These are phyloP conservation scores for Peromyscus eremicus DNA, from an alignment of 2,797 vertebrate species.

Conservation along the genomic window DNA sequence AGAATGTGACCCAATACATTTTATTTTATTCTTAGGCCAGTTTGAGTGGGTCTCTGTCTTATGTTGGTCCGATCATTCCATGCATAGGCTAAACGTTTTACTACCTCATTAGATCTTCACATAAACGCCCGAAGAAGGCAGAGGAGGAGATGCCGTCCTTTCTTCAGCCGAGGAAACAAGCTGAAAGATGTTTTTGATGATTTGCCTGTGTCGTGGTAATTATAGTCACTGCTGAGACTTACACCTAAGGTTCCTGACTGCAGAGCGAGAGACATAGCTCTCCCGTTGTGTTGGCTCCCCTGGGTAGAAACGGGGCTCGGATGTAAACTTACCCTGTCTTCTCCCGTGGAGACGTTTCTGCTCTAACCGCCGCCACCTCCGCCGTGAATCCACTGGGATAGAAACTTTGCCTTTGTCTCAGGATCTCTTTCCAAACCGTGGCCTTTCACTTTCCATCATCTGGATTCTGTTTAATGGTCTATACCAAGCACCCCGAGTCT, in stretches of 20 bases:
- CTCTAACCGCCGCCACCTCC: not conserved
- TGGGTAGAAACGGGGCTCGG: constrained; percentile 59
- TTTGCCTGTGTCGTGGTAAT: not conserved
- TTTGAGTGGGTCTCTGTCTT: constrained; percentile 10
- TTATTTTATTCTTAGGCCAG: constrained; percentile 25
- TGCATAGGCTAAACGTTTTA: not conserved
- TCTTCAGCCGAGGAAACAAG: constrained; percentile 26
- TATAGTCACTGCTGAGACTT: constrained; percentile 27
- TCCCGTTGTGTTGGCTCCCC: not conserved
- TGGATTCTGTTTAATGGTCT: constrained; percentile 28
- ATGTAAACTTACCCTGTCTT: constrained; percentile 54
- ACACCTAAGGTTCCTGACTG: not conserved
- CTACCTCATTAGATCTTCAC: not conserved
- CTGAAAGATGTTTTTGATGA: constrained; percentile 20
- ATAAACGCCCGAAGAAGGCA: not conserved
- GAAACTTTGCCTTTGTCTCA: constrained; percentile 50
- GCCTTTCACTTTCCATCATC: constrained; percentile 26
- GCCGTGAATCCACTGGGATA: not conserved
- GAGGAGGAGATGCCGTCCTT: constrained; percentile 3
- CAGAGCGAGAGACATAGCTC: constrained; percentile 48
- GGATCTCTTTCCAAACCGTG: constrained; percentile 42
- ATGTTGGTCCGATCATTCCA: not conserved
- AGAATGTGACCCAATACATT: not conserved
- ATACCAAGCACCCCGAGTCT: not conserved
- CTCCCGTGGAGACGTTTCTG: not conserved